Evolutionary conservation across 2,797 vertebrate species (phyloP), one percentile per base, ranked within the genome.

Genomic region (Channa striata): DNA sequence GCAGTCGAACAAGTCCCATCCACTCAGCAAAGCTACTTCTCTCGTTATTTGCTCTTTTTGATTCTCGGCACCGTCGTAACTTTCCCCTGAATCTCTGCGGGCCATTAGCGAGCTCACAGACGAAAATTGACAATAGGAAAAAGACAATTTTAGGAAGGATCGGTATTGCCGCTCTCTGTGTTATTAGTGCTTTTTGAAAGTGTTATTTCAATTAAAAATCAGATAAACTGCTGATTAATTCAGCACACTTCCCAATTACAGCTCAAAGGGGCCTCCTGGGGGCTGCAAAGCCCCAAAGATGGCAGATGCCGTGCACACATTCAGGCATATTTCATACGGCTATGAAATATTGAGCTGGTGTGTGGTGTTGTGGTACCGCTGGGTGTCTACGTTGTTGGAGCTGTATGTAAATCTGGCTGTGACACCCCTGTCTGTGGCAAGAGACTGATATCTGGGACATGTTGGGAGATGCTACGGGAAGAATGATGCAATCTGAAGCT

Each of bases 171-270:
- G 91, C 94, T 88, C 66, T 69, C 65, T 65, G 92, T 92, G 93
- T 95, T 95, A 92, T 91, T 90, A 77, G 86, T 93, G 89, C 93
- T 93, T 88, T 88, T 82, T 93, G 87, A 93, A 96, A 94, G 91
- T 81, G 66, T 95, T 95, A 95, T 96, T 97, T 96, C 95, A 96
- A 95, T 96, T 96, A 96, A 95, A 96, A 93, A 89, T 86, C 93
- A 93, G 95, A 97, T 96, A 97, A 97, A 97, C 95, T 96, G 95
- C 95, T 97, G 95, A 97, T 98, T 97, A 98, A 98, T 97, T 97
- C 96, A 98, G 96, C 94, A 95, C 96, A 95, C 95, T 96, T 94
- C 95, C 95, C 96, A 96, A 97, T 97, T 97, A 96, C 95, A 96
- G 96, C 96, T 96, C 95, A 96, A 97, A 96, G 95, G 91, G 92